phyloP scores from a whole-genome alignment of 2,797 vertebrate genomes.

The Ataeniobius toweri region DNA sequence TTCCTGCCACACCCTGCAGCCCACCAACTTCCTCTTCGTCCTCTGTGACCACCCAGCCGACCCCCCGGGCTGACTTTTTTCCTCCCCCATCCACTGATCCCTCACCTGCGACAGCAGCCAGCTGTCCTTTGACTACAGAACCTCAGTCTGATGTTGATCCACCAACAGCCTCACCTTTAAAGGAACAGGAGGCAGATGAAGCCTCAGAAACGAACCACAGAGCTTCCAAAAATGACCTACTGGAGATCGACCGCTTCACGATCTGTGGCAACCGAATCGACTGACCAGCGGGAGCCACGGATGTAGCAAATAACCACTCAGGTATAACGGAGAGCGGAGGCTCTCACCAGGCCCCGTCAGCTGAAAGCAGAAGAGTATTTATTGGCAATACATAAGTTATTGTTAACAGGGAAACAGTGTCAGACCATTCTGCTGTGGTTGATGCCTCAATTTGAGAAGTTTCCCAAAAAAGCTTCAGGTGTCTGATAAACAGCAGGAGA shows the following conservation, averaged over 20 bases:
- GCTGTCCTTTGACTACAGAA: constrained; percentile 36
- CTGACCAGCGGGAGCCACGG: constrained; percentile 69
- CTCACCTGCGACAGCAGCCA: constrained; percentile 59
- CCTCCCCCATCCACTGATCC: constrained; percentile 64
- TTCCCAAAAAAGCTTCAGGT: constrained; percentile 38
- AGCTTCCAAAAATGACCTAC: constrained; percentile 89
- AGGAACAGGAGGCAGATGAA: constrained; percentile 75
- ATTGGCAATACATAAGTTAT: constrained; percentile 68
- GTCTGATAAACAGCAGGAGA: constrained; percentile 32
- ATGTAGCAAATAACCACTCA: constrained; percentile 68
- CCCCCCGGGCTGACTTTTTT: constrained; percentile 77
- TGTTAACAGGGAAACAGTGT: constrained; percentile 23
- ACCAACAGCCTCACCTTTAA: constrained; percentile 15
- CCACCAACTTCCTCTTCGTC: constrained; percentile 35
- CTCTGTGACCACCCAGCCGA: constrained; percentile 87
- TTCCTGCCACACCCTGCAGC: constrained; percentile 50
- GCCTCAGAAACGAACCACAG: constrained; percentile 85
- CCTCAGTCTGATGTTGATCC: constrained; percentile 51
- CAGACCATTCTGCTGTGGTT: constrained; percentile 36
- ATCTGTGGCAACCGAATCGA: constrained; percentile 97
- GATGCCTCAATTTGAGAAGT: constrained; percentile 22
- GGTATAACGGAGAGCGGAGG: constrained; percentile 44
- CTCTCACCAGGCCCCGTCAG: constrained; percentile 28
- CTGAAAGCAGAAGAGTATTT: constrained; percentile 85
- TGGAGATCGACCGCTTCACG: constrained; percentile 98